Evolutionary conservation across 2,797 vertebrate species (phyloP).

Genomic region (Falco biarmicus): DNA sequence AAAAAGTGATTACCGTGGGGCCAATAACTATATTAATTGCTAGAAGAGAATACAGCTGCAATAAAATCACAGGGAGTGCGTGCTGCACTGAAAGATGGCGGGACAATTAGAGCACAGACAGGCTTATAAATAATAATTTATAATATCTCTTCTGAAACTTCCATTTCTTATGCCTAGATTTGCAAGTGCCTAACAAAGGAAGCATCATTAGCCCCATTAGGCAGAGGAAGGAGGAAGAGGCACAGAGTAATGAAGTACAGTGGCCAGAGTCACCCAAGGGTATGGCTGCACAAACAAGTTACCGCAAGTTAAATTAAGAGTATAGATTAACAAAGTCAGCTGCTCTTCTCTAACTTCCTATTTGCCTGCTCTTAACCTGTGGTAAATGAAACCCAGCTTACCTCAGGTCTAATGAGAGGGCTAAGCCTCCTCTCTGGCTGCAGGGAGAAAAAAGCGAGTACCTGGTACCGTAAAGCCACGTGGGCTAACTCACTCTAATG

Average conservation of each 20-base stretch:
- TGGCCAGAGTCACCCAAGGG: neutral
- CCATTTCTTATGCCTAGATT: conserved; percentile 9
- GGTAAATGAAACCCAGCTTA: neutral
- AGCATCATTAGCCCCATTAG: conserved; percentile 8
- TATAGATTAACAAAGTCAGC: neutral
- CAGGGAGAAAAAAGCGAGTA: neutral
- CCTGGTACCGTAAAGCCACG: rapidly evolving
- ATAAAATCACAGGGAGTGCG: neutral
- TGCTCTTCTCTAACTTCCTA: neutral
- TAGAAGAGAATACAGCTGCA: neutral
- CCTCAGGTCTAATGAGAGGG: neutral
- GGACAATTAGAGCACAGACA: neutral
- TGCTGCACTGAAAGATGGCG: neutral
- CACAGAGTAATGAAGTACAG: neutral
- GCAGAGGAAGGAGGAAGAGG: conserved; percentile 2
- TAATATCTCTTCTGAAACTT: conserved; percentile 2
- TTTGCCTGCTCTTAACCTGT: neutral
- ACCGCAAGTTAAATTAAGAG: neutral
- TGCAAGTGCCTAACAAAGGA: neutral
- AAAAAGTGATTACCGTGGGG: neutral
- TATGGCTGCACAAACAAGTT: conserved; percentile 15
- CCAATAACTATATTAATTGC: neutral
- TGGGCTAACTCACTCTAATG: neutral
- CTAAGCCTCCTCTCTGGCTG: neutral
- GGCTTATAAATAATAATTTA: conserved; percentile 34